These are phyloP conservation scores for Helicoverpa zea DNA, from an alignment of 1,140 invertebrate species.

Conservation along the genomic window DNA sequence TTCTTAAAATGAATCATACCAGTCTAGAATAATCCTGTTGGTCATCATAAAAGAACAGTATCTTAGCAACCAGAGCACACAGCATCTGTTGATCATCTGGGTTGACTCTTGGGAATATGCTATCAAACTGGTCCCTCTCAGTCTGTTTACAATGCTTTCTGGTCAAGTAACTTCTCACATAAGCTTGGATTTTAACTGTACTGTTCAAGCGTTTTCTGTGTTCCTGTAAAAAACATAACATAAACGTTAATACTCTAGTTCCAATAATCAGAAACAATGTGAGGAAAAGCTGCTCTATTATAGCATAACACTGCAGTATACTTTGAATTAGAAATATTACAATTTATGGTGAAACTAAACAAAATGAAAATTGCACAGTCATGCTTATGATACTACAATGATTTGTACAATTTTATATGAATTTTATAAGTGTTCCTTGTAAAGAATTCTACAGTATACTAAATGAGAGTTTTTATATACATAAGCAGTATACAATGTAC, in stretches of 20 bases:
- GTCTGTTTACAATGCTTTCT: conserved; percentile 89
- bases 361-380: conserved; percentile 13
- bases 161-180: conserved; percentile 91
- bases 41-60: conserved; percentile 93
- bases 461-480: not conserved
- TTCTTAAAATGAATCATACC: conserved; percentile 82
- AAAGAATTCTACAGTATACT: not conserved
- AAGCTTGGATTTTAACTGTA: conserved; percentile 92
- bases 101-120: conserved; percentile 85
- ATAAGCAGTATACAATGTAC: no score
- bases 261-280: no score
- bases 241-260: no score
- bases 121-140: conserved; percentile 91
- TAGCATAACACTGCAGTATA: not conserved
- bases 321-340: not conserved
- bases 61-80: conserved; percentile 87
- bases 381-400: conserved; percentile 13
- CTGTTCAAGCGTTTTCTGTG: conserved; percentile 90
- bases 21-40: conserved; percentile 90
- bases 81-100: conserved; percentile 86
- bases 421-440: not conserved
- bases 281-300: not conserved
- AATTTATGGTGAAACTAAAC: not conserved
- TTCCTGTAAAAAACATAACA: conserved; percentile 83
- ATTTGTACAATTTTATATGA: conserved; percentile 1